A percentile compares a stretch with the other conserved stretches of the same genome.
Conservation (phyloP, 2,113 vertebrate species). For the Dromiciops gliroides region DNA sequence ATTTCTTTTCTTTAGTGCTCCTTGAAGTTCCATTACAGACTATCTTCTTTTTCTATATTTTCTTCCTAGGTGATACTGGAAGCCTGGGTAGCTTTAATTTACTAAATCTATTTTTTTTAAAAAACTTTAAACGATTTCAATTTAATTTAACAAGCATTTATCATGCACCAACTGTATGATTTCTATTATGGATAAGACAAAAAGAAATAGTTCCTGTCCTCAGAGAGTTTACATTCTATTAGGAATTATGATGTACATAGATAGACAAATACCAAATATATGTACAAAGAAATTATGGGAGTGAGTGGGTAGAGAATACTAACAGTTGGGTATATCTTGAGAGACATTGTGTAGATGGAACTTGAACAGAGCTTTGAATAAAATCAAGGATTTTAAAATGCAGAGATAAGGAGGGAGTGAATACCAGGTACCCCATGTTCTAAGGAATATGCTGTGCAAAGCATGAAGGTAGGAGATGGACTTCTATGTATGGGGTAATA, state of each 20-base stretch:
- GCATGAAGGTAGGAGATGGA: not conserved
- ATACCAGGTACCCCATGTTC: not conserved
- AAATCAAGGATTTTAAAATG: not conserved
- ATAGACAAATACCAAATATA: not conserved
- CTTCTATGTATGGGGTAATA: not conserved
- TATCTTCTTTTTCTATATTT: not conserved
- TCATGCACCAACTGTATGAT: not conserved
- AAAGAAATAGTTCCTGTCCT: not conserved
- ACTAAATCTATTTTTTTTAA: not conserved
- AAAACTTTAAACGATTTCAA: not conserved
- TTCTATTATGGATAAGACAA: not conserved
- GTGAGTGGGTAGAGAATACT: not conserved
- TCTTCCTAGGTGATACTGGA: not conserved
- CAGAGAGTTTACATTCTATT: not conserved
- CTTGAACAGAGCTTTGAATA: not conserved
- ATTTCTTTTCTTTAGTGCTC: not conserved
- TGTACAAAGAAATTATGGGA: not conserved
- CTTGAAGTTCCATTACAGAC: not conserved
- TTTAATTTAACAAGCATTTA: not conserved
- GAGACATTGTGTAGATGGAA: not conserved
- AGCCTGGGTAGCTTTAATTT: not conserved
- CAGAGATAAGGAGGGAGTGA: not conserved
- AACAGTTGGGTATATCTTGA: not conserved
- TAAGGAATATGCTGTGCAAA: not conserved
- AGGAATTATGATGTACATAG: not conserved